A percentile compares a stretch with the other conserved stretches of the same genome.
These are phyloP conservation scores for Polydrusus pterygomalis DNA, from an alignment of 2,888 invertebrate genomes.

Conservation along the genomic window DNA sequence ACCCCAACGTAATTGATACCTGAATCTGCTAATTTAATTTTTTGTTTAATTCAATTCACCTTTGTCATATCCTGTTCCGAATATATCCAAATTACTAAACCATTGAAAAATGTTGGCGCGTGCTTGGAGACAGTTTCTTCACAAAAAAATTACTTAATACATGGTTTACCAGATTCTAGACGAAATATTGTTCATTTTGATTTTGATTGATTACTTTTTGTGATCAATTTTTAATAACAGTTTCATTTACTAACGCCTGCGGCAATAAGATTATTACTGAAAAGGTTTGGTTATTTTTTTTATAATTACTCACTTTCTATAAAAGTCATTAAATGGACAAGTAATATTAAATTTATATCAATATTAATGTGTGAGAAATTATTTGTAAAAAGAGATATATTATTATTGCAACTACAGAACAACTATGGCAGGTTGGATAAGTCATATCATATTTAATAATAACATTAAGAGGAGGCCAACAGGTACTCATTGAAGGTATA, in stretches of 20 bases:
- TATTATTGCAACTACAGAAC: too few species aligned
- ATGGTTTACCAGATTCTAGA: background rate
- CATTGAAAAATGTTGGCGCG: constrained; percentile 13
- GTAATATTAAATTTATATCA: too few species aligned
- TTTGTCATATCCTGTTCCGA: constrained; percentile 19
- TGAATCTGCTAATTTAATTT: background rate
- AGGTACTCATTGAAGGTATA: too few species aligned
- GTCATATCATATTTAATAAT: too few species aligned
- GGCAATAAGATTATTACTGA: constrained; percentile 10
- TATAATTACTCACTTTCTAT: constrained; percentile 24
- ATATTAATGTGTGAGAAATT: too few species aligned
- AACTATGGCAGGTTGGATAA: too few species aligned
- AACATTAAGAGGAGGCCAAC: too few species aligned
- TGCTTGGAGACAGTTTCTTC: constrained; percentile 11
- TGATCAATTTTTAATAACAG: constrained; percentile 23
- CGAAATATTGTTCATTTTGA: constrained; percentile 12
- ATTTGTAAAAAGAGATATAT: too few species aligned
- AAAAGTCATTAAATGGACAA: too few species aligned
- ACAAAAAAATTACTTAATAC: constrained; percentile 21
- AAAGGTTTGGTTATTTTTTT: constrained; percentile 1
- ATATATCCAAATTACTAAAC: constrained; percentile 10
- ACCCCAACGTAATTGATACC: background rate
- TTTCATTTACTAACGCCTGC: background rate
- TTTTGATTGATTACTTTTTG: constrained; percentile 23
- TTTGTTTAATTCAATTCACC: background rate